phyloP scores from a whole-genome alignment of 2,113 vertebrate genomes.

The Halichoerus grypus region DNA sequence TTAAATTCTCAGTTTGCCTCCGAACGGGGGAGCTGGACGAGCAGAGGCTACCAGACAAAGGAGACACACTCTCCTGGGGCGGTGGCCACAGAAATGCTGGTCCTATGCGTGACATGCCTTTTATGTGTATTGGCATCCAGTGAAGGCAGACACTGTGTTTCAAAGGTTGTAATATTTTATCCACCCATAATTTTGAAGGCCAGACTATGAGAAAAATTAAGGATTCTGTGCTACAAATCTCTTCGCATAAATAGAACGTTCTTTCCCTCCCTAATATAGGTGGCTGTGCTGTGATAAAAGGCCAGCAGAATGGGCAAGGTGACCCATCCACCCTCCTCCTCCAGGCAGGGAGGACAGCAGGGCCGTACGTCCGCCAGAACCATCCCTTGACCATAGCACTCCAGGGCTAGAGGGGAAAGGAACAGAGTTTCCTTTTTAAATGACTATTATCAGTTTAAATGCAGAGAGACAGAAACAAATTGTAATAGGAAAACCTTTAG shows the following conservation, averaged over 20 bases:
- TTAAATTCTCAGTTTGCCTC: not conserved
- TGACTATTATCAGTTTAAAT: not conserved
- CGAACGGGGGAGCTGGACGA: fast-evolving
- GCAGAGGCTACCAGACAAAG: fast-evolving
- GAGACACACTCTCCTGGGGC: fast-evolving
- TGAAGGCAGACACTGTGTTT: conserved; percentile 21
- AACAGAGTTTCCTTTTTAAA: too few relatives aligned
- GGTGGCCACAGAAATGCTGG: fast-evolving
- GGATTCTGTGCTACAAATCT: conserved; percentile 56
- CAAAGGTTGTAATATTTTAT: not conserved
- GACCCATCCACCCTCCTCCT: fast-evolving
- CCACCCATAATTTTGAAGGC: conserved; percentile 66
- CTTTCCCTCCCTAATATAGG: not conserved
- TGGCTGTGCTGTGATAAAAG: not conserved
- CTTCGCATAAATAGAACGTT: conserved; percentile 34
- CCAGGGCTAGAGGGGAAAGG: not conserved
- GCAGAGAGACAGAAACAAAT: not conserved
- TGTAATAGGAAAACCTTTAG: fast-evolving
- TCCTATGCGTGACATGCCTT: fast-evolving
- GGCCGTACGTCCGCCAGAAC: fast-evolving
- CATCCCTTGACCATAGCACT: fast-evolving
- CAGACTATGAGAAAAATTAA: conserved; percentile 70
- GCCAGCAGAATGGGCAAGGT: fast-evolving
- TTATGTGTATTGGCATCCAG: not conserved
- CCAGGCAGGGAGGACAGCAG: not conserved